phyloP scores from a whole-genome alignment of 23 tunicate species.

The Diplosoma virens region DNA sequence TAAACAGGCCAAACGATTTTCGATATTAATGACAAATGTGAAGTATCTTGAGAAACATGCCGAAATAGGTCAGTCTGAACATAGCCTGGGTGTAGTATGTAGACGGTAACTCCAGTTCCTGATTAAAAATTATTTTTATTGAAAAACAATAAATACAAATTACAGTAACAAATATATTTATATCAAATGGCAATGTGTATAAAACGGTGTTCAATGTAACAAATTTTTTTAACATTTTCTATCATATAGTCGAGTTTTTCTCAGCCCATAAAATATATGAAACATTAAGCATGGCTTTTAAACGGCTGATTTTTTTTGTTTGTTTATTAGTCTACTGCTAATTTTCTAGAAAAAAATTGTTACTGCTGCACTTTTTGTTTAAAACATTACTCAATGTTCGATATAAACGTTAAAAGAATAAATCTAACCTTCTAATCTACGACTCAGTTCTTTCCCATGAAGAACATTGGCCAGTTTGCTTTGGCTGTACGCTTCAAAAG shows the following conservation, averaged over 20 bases:
- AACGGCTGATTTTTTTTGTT: neutral
- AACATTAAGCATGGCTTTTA: neutral
- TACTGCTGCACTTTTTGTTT: no score
- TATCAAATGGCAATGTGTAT: no score
- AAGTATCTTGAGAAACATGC: conserved; percentile 19
- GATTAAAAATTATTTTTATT: no score
- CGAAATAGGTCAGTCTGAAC: conserved; percentile 62
- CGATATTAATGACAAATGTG: neutral
- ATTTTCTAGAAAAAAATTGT: no score
- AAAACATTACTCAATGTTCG: no score
- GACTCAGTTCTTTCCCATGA: neutral
- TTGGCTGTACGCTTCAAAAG: neutral
- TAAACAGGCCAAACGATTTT: neutral
- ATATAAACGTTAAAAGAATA: neutral
- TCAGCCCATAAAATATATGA: no score
- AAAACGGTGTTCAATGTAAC: no score
- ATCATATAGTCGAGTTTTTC: no score
- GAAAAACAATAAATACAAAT: neutral
- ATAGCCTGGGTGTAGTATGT: conserved; percentile 69
- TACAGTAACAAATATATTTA: no score
- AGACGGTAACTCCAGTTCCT: conserved; percentile 76
- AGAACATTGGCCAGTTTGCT: conserved; percentile 16
- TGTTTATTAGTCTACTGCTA: neutral
- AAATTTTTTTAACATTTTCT: no score
- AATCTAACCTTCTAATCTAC: conserved; percentile 39